Base-by-base conservation (phyloP, 2,113 vertebrate genomes). In the Puntigrus tetrazona region DNA sequence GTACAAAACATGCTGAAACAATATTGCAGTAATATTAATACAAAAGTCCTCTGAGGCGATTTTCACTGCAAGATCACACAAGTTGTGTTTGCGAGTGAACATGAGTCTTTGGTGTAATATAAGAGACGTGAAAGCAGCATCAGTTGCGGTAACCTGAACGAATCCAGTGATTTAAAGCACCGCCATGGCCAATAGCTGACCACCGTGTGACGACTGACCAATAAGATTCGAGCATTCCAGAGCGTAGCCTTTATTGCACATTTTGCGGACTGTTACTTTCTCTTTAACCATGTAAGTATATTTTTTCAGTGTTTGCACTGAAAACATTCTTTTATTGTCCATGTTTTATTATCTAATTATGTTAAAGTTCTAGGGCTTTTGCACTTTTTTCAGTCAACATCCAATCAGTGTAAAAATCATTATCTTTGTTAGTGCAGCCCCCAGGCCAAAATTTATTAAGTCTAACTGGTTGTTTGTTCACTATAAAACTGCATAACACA, bases 401-500 rank as follows among this genome's bases (percentile, higher is more conserved):
- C 3, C 3, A 69, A 25, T 52, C 29, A 16, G 18, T 70, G 79
- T 25, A 31, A 80, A 78, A 61, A 69, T 5, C 11, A 55, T 70
- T 69, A 55, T 7, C 63, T 81, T 81, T 70, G 45, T 70, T 70
- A 52, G 29, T 25, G 29, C 43, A 81, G 63, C 43, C 65, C 59
- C 20, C 45, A 81, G 45, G 65, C 34, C 25, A 18, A 31, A 34
- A 34, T 77, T 57, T 78, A 78, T 75, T 72, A 31, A 73, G 34
- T 67, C 73, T 65, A 72, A 36, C 11, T 76, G 10, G 25, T 78
- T 74, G 52, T 70, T 78, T 72, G 75, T 59, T 73, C 61, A 18
- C 10, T 38, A 59, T 78, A 72, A 86, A 86, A 61, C 50, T 63
- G 85, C 65, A 50, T 86, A 38, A 79, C 7, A 7, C 55, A 65